These are phyloP conservation scores for Mixornis gularis DNA, from an alignment of 2,113 vertebrate species.

Conservation along the genomic window DNA sequence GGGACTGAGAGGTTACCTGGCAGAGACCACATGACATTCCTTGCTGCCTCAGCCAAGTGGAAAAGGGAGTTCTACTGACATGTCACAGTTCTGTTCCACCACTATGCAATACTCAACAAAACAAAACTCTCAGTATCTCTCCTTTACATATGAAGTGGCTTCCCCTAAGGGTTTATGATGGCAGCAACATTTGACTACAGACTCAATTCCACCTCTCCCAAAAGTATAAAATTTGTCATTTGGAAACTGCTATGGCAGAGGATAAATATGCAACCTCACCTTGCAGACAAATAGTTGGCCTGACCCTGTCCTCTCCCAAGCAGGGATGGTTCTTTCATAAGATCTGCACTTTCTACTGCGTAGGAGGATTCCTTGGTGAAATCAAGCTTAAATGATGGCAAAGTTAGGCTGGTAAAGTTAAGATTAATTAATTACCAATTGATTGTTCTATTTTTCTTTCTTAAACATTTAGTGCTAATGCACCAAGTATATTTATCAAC, in stretches of 20 bases:
- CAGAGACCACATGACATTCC: background rate
- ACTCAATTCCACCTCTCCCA: background rate
- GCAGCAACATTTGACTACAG: background rate
- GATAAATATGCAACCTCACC: no score
- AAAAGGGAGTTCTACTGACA: background rate
- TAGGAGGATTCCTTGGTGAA: background rate
- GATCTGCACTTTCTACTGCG: background rate
- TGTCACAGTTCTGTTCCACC: background rate
- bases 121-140: background rate
- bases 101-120: background rate
- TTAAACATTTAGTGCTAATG: background rate
- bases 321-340: background rate
- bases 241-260: background rate
- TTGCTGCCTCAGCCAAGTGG: background rate
- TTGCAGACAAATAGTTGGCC: background rate
- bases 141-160: background rate
- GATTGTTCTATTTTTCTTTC: background rate
- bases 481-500: fast-evolving
- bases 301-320: background rate
- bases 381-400: background rate
- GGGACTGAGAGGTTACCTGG: background rate
- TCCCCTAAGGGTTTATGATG: background rate
- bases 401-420: background rate
- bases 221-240: background rate
- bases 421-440: background rate